Conservation (phyloP, 2,797 vertebrate genomes). For the Urophycis tenuis region DNA sequence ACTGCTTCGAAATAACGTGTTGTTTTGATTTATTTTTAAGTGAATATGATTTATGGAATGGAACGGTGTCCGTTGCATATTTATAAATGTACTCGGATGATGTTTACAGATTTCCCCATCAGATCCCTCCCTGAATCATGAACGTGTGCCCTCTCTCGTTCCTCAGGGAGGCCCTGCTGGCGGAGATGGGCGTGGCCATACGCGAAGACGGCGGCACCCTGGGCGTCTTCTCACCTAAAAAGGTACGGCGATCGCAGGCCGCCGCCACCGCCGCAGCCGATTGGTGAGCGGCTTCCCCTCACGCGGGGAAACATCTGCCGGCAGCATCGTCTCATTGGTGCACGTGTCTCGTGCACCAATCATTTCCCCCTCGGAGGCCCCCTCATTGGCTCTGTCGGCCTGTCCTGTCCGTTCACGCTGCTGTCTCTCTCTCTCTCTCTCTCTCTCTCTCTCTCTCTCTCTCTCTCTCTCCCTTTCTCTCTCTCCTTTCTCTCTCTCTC, state of each 20-base stretch:
- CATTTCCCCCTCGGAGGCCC: neutral
- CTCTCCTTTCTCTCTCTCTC: slow-evolving; percentile 47
- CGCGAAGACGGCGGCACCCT: slow-evolving; percentile 96
- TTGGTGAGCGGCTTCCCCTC: neutral
- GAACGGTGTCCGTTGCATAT: neutral
- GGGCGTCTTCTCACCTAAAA: slow-evolving; percentile 98
- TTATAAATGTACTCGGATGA: neutral
- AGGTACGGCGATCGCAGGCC: slow-evolving; percentile 77
- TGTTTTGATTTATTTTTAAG: neutral
- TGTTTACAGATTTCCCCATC: neutral
- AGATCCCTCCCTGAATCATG: neutral
- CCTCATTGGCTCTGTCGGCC: slow-evolving; percentile 22
- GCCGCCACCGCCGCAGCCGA: neutral
- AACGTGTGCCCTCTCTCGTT: neutral
- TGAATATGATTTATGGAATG: neutral
- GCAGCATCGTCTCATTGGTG: neutral
- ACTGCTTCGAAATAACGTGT: neutral
- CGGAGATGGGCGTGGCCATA: slow-evolving; percentile 99
- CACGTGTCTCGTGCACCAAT: slow-evolving; percentile 31
- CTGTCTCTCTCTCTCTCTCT: slow-evolving; percentile 7
- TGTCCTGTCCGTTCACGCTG: neutral
- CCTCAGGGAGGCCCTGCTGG: slow-evolving; percentile 87
- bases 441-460: slow-evolving; percentile 6
- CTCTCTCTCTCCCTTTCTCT: slow-evolving; percentile 19
- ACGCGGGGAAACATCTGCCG: neutral